A percentile compares a stretch with the other conserved stretches of the same genome.
Conservation (phyloP, 30 jellyfish, hydroid and myxozoan genomes). For the Aurelia aurita complex sp. Pacific region DNA sequence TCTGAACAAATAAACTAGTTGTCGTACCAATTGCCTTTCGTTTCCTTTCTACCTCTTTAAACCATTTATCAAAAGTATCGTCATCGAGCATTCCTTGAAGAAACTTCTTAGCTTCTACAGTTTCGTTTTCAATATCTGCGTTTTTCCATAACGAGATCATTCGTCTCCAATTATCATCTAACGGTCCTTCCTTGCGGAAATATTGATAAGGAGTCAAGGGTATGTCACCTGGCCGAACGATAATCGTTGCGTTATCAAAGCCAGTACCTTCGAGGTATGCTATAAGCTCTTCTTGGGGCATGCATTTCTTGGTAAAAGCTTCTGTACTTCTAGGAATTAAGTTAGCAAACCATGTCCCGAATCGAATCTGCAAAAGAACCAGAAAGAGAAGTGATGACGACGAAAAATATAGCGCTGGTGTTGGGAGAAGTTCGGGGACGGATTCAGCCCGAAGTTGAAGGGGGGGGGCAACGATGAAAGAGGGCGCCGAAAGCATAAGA, state of each 20-base stretch:
- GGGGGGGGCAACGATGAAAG: no score
- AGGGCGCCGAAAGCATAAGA: no score
- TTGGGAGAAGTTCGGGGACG: no score
- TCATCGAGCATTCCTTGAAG: conserved; percentile 6
- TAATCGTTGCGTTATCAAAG: conserved; percentile 9
- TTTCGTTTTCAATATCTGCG: conserved; percentile 33
- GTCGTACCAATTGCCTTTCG: conserved; percentile 14
- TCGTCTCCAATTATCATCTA: conserved; percentile 36
- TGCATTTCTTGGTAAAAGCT: background rate
- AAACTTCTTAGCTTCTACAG: background rate
- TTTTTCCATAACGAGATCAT: conserved; percentile 34
- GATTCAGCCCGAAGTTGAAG: no score
- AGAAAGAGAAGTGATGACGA: no score
- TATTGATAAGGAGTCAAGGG: conserved; percentile 6
- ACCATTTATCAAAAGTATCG: conserved; percentile 19
- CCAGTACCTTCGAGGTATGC: conserved; percentile 14
- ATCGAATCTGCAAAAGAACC: background rate
- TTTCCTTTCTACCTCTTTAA: background rate
- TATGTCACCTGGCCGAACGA: conserved; percentile 19
- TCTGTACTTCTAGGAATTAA: conserved; percentile 21
- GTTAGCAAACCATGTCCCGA: conserved; percentile 32
- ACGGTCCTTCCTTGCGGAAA: conserved; percentile 48
- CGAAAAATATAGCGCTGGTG: no score
- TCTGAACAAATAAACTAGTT: conserved; percentile 15
- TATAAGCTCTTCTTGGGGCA: conserved; percentile 29